Evolutionary conservation across 2,888 invertebrate species (phyloP).

Genomic region (Melinopterus prodromus): DNA sequence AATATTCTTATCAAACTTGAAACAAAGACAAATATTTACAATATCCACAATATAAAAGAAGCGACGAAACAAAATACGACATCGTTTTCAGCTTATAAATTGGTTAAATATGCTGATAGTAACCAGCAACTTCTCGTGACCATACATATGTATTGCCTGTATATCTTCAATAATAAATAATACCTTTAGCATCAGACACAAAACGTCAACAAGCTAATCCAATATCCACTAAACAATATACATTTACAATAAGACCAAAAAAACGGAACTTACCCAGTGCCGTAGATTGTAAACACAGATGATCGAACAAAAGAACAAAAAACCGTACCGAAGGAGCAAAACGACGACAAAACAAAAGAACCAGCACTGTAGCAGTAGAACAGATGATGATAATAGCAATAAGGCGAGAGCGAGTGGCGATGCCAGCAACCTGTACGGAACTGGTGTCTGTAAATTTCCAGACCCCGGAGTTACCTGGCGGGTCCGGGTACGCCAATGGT

Average conservation of each 20-base stretch:
- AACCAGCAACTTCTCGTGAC: too few relatives aligned
- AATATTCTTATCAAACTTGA: too few relatives aligned
- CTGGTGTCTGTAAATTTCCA: slow-evolving; percentile 54
- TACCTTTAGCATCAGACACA: background rate
- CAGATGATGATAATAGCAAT: slow-evolving; percentile 23
- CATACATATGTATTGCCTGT: too few relatives aligned
- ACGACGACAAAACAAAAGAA: slow-evolving; percentile 40
- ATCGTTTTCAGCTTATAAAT: too few relatives aligned
- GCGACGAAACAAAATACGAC: too few relatives aligned
- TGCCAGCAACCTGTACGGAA: slow-evolving; percentile 56
- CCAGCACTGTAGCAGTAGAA: slow-evolving; percentile 31
- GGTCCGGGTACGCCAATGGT: slow-evolving; percentile 51
- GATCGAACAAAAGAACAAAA: slow-evolving; percentile 44
- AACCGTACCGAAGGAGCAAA: slow-evolving; percentile 45
- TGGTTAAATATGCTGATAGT: too few relatives aligned
- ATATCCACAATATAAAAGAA: too few relatives aligned
- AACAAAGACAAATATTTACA: too few relatives aligned
- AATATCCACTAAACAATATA: background rate
- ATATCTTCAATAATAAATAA: background rate
- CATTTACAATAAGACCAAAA: background rate
- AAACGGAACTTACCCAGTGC: slow-evolving; percentile 56
- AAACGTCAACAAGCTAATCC: background rate
- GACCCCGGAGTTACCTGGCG: slow-evolving; percentile 40
- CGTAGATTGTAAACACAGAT: slow-evolving; percentile 42
- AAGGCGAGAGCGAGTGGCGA: slow-evolving; percentile 45